These are phyloP conservation scores for Bombus sibiricus DNA, from an alignment of 1,140 invertebrate genomes.

Conservation along the genomic window DNA sequence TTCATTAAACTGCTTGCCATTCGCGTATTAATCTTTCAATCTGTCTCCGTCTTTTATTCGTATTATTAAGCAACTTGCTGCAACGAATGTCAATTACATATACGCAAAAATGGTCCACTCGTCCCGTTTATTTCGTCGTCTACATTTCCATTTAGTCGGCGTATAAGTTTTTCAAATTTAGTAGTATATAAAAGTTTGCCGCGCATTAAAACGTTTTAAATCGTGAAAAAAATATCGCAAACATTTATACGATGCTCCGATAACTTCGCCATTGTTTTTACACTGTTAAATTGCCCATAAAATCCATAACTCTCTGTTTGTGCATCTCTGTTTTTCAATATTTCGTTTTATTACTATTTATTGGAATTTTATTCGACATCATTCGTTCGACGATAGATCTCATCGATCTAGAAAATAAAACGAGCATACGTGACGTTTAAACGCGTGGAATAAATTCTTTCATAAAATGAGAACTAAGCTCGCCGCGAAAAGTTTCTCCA, in stretches of 20 bases:
- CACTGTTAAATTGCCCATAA: neutral
- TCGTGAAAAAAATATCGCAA: neutral
- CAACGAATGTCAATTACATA: neutral
- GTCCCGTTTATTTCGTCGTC: neutral
- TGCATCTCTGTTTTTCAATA: neutral
- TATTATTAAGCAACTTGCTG: neutral
- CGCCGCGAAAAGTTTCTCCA: too few species aligned
- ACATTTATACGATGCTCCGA: neutral
- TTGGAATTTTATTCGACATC: neutral
- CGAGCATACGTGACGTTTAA: too few species aligned
- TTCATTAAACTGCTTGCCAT: neutral
- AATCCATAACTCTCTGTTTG: neutral
- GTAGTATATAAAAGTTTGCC: neutral
- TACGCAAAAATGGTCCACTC: neutral
- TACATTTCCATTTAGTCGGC: neutral
- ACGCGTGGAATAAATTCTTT: too few species aligned
- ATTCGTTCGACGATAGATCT: neutral
- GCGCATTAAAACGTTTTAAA: neutral
- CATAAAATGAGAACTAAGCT: too few species aligned
- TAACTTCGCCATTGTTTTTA: neutral
- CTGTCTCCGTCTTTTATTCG: neutral
- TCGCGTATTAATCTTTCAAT: neutral
- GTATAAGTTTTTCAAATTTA: neutral
- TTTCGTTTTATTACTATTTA: neutral
- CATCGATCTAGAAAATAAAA: too few species aligned